Base-by-base conservation (phyloP, 2,888 invertebrate species). In the Aspidapion aeneum region DNA sequence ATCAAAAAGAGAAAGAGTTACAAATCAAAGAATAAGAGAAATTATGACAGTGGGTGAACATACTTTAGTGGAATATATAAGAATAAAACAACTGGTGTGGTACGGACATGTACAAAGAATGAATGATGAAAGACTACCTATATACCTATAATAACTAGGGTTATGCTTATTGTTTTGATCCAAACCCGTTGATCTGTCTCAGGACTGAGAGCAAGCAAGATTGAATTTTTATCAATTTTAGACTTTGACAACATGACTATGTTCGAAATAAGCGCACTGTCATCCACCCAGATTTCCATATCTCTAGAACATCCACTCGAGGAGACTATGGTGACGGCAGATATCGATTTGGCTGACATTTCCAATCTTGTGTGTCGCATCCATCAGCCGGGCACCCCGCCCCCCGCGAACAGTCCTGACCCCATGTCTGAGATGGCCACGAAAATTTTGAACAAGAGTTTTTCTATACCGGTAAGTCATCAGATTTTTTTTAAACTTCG, bases 251-350 rank as follows among this genome's bases (percentile, higher is more conserved):
- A 83, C 71, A 87, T 90, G 70, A 86, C 91, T n/a, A 94, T 96
- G 85, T 90, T 97, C 77, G 97, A 98, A 82, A 88, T 97, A 71
- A 93, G 90, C 72, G 93, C 96, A 1, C 82, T 95, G 48, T 94
- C 95, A 0, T 91, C 94, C 84, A 91, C 92, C 67, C 93, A 94
- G 78, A 87, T 98, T 68, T 91, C 93, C 9, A 89, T 98, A 18
- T 91, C 94, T 7, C 86, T 98, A 75, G 96, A 96, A 77, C 96
- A 97, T 82, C 96, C 97, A 0, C 82, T 90, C 18, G 94, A 95
- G 75, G 96, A 96, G 78, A 91, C 93, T 66, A 90, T 97, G 88
- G 93, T 95, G 0, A 96, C 96, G 0, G 91, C 93, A 16, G 96
- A 97, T 77, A 84, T 98, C 67, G 91, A 95, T 78, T 82, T 98